These are phyloP conservation scores for Ambastaia sidthimunki DNA, from an alignment of 2,797 vertebrate species.

Conservation along the genomic window DNA sequence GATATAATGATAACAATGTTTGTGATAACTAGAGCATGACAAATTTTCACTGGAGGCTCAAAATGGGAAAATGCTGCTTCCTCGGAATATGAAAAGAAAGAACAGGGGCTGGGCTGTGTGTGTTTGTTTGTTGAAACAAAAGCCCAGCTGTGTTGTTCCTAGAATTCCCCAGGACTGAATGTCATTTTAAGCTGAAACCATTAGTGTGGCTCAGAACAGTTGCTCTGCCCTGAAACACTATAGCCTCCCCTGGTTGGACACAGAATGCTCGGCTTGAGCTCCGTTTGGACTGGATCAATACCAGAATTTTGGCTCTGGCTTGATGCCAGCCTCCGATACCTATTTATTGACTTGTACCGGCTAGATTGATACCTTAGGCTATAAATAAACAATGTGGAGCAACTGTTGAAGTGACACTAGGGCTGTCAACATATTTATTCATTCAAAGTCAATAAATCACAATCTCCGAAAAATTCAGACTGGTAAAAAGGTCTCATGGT, in stretches of 20 bases:
- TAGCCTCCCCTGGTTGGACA: not conserved
- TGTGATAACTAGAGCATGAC: not conserved
- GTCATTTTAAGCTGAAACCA: constrained; percentile 18
- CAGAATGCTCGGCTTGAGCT: not conserved
- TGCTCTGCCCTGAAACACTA: constrained; percentile 14
- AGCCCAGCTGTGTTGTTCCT: not conserved
- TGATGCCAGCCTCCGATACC: not conserved
- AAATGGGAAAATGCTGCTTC: constrained; percentile 5
- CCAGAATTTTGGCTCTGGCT: not conserved
- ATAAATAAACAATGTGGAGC: not conserved
- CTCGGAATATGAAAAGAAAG: not conserved
- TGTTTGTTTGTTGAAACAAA: constrained; percentile 2
- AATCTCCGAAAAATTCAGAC: not conserved
- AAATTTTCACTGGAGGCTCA: not conserved
- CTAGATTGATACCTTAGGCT: not conserved
- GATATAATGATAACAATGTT: not conserved
- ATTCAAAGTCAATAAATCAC: not conserved
- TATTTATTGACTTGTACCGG: not conserved
- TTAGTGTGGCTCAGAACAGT: constrained; percentile 1
- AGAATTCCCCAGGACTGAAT: constrained; percentile 18
- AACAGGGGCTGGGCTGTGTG: not conserved
- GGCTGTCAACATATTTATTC: not conserved
- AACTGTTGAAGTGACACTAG: not conserved
- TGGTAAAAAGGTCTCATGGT: not conserved
- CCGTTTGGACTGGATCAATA: not conserved